Base-by-base conservation (phyloP, 2,888 invertebrate genomes). In the Colostygia pectinataria region DNA sequence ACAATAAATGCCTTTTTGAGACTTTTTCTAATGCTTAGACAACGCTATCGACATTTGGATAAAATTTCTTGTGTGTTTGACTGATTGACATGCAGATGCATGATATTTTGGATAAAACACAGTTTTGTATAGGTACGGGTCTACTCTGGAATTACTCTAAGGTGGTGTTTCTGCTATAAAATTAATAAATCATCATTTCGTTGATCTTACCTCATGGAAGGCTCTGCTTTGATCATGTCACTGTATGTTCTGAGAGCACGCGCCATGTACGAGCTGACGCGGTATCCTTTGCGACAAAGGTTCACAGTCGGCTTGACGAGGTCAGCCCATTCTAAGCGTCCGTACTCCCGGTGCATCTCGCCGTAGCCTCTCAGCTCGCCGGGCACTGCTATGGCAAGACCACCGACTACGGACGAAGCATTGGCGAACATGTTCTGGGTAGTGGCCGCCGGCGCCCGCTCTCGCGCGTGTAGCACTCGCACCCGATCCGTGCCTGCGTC, bases 291-390 rank as follows among this genome's bases (percentile, higher is more conserved):
- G 53, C 91, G 89, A 63, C 96, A 95, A 15, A 98, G 83, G 25
- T 94, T 88, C 37, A 96, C 96, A 0, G 95, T 92, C 0, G 97
- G 97, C 56, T 92, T 80, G 53, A 99, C 93, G 13, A 99, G 85
- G 0, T 93, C 92, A 31, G 80, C 80, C 98, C 98, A 99, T 0
- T 93, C 91, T 37, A 98, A 83, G 53, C 90, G 91, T 0, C 97
- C 97, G 73, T 94, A 96, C 86, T 58, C 91, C 56, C 92, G 80
- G 81, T 97, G 93, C 24, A 96, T 93, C 48, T 91, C 93, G 92
- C 95, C 94, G 77, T 97, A 97, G 1, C 98, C 98, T 45, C 92
- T 87, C 9, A 98, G 78, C 81, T 98, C 98, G 5, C 97, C 97
- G 0, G 98, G 98, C n/a, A 98, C 95, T 8, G 94, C 98, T 8